These are phyloP conservation scores for Aleiodes sp. DNA, from an alignment of 1,140 invertebrate genomes.

Conservation along the genomic window DNA sequence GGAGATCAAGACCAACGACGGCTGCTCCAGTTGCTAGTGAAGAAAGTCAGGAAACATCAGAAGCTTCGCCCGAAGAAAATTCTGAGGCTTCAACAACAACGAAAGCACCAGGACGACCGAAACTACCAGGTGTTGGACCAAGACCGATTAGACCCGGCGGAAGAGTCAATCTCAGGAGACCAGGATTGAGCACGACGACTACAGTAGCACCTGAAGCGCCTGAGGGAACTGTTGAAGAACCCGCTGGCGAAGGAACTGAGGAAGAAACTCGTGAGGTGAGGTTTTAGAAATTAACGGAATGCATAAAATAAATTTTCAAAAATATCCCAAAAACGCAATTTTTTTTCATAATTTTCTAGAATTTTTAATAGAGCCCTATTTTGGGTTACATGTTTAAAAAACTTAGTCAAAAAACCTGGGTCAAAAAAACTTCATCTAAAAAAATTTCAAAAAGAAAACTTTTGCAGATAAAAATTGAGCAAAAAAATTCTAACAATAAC, in stretches of 20 bases:
- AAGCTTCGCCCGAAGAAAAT: conserved; percentile 38
- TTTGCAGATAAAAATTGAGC: too few species aligned
- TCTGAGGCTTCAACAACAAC: conserved; percentile 32
- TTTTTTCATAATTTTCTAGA: too few species aligned
- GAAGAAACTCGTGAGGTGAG: conserved; percentile 63
- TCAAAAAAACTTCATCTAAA: conserved; percentile 21
- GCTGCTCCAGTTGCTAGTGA: conserved; percentile 44
- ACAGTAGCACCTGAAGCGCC: conserved; percentile 51
- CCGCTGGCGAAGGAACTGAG: conserved; percentile 62
- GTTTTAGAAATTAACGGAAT: too few species aligned
- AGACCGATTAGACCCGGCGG: conserved; percentile 69
- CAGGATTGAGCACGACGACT: conserved; percentile 61
- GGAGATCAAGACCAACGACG: conserved; percentile 55
- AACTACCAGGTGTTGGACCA: conserved; percentile 46
- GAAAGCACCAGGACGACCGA: conserved; percentile 40
- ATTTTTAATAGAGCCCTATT: too few species aligned
- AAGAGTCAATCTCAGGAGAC: conserved; percentile 68
- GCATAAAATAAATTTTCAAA: not conserved
- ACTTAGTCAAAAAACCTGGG: not conserved
- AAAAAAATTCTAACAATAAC: too few species aligned
- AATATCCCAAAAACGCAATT: too few species aligned
- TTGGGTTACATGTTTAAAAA: too few species aligned
- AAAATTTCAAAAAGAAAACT: too few species aligned
- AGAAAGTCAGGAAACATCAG: conserved; percentile 43
- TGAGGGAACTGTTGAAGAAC: conserved; percentile 60